phyloP scores from a whole-genome alignment of 2,888 invertebrate species.

The Strigamia crassipes region DNA sequence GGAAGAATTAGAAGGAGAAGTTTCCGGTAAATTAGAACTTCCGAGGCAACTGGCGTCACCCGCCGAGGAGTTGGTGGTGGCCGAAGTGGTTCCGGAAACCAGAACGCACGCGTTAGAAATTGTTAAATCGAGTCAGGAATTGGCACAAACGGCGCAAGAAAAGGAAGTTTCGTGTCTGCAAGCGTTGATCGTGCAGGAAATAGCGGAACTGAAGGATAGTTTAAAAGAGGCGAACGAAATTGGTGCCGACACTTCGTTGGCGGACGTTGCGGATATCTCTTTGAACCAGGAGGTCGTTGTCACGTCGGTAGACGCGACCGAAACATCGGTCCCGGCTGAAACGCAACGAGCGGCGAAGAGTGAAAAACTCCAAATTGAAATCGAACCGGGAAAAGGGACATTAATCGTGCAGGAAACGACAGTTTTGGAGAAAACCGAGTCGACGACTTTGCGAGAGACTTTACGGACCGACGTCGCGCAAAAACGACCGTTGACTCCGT shows the following conservation, averaged over 20 bases:
- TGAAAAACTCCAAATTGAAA: not conserved
- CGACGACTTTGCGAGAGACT: not conserved
- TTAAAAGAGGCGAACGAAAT: constrained; percentile 29
- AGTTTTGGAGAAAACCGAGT: not conserved
- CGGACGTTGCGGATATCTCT: constrained; percentile 27
- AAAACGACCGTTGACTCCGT: not conserved
- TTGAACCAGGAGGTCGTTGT: constrained; percentile 39
- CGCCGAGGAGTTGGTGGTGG: not conserved
- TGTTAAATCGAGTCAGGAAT: not conserved
- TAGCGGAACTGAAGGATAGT: constrained; percentile 41
- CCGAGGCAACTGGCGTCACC: not conserved
- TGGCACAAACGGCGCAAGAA: constrained; percentile 6
- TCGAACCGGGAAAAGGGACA: not conserved
- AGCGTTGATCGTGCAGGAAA: constrained; percentile 41
- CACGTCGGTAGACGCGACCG: not conserved
- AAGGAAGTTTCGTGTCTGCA: constrained; percentile 39
- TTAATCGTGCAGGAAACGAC: not conserved
- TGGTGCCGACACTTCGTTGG: constrained; percentile 29
- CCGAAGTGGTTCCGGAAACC: not conserved
- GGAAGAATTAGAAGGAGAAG: constrained; percentile 6
- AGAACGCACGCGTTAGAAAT: not conserved
- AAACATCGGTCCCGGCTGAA: not conserved
- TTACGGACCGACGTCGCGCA: not conserved
- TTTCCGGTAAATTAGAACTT: not conserved
- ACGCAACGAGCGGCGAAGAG: not conserved